Base-by-base conservation (phyloP, 2,888 invertebrate species). In the Agelastica alni region DNA sequence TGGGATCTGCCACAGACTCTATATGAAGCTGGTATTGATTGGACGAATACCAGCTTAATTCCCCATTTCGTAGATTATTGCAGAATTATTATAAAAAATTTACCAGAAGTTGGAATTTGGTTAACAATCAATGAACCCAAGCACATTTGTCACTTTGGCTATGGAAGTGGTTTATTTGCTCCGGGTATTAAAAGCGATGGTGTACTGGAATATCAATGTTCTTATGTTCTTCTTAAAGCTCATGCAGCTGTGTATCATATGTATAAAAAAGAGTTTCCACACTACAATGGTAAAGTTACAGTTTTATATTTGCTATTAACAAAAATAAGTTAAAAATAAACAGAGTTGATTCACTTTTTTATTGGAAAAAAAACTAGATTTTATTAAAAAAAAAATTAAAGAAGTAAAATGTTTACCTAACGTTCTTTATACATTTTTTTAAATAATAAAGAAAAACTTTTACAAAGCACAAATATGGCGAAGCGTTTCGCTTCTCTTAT, bases 41-140 rank as follows among this genome's bases (percentile, higher is more conserved):
- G 85, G 85, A 79, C 81, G 30, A 86, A 85, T 66, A 81, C 83
- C 0, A 61, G 79, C 6, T 77, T 85, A 42, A 80, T 78, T 0
- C 81, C 83, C 17, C 83, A 82, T 70, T 86, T 82, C 76, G 78
- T 74, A 12, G 81, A 83, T 61, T 85, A 83, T 63, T 75, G 83
- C 4, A 77, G 79, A 51, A 42, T 84, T 1, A 80, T 81, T 70
- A 84, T 80, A 68, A 73, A 75, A 56, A 39, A 13, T 10, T 32
- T 53, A 9, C 42, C 46, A 3, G 34, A 43, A 2, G 52, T 52
- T n/a, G 39, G 13, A 4, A 12, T 5, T 53, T 88, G 88, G 86
- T 82, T 86, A 34, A 88, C 89, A 0, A 79, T 88, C 60, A 89
- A 89, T 67, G 87, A 61, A 43, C 88, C 67, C 81, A 82, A 66